Evolutionary conservation across 1,140 invertebrate genomes (phyloP).

Genomic region (Ridgeia piscesae): DNA sequence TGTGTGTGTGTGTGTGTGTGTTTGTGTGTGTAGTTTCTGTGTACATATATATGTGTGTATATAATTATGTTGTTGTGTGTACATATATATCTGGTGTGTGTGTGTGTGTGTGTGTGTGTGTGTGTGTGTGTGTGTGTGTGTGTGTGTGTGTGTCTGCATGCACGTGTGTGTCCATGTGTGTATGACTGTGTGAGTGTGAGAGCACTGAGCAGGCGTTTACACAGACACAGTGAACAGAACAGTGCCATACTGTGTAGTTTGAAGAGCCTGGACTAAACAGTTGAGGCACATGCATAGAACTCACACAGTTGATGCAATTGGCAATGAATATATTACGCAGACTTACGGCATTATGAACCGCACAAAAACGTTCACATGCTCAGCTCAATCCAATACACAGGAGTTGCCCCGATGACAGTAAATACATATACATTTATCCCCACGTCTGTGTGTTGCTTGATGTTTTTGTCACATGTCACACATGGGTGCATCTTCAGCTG

Average conservation of each 20-base stretch:
- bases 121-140: too few species aligned
- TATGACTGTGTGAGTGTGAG: background rate
- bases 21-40: too few species aligned
- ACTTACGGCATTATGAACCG: background rate
- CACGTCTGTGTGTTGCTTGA: background rate
- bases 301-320: background rate
- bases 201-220: too few species aligned
- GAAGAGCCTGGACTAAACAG: background rate
- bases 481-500: background rate
- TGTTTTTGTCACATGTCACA: background rate
- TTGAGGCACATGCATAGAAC: background rate
- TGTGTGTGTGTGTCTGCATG: too few species aligned
- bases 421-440: background rate
- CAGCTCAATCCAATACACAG: background rate
- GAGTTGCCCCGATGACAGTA: background rate
- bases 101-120: too few species aligned
- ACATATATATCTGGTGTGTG: too few species aligned
- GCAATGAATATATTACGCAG: background rate
- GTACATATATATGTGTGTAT: too few species aligned
- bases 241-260: background rate
- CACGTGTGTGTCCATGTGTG: background rate
- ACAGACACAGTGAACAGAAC: background rate
- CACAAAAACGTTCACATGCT: background rate
- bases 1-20: too few species aligned
- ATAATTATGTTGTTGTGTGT: too few species aligned